These are phyloP conservation scores for Lottia scabra DNA, from an alignment of 2,888 invertebrate species.

Conservation along the genomic window DNA sequence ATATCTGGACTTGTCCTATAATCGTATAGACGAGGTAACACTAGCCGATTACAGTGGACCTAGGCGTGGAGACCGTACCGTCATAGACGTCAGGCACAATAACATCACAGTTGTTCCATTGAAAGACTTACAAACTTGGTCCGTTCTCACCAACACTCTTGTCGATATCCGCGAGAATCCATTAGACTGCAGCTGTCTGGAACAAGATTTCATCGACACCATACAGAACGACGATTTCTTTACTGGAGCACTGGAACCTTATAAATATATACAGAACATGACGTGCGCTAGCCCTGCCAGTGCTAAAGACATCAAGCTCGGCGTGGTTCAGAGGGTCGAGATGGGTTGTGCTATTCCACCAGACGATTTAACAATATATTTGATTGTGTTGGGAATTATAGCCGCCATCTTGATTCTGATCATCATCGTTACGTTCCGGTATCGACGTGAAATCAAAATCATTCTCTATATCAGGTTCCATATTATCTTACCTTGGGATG, in stretches of 20 bases:
- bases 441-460: conserved; percentile 41
- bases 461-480: conserved; percentile 53
- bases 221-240: conserved; percentile 17
- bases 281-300: conserved; percentile 33
- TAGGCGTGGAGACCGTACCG: background rate
- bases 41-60: background rate
- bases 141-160: conserved; percentile 35
- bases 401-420: conserved; percentile 19
- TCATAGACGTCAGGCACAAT: conserved; percentile 34
- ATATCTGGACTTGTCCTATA: conserved; percentile 45
- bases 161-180: conserved; percentile 48
- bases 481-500: conserved; percentile 47
- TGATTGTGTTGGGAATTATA: conserved; percentile 17
- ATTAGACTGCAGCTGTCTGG: conserved; percentile 42
- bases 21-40: conserved; percentile 14
- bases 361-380: background rate
- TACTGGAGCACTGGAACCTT: conserved; percentile 16
- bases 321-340: conserved; percentile 21
- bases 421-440: conserved; percentile 21
- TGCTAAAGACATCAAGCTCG: conserved; percentile 26
- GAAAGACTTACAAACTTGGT: conserved; percentile 35
- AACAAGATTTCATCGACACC: conserved; percentile 14
- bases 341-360: conserved; percentile 19
- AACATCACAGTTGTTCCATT: conserved; percentile 40
- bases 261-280: conserved; percentile 35